A percentile compares a stretch with the other conserved stretches of the same genome.
phyloP scores from a whole-genome alignment of 2,888 invertebrate species.

The Acleris laterana region DNA sequence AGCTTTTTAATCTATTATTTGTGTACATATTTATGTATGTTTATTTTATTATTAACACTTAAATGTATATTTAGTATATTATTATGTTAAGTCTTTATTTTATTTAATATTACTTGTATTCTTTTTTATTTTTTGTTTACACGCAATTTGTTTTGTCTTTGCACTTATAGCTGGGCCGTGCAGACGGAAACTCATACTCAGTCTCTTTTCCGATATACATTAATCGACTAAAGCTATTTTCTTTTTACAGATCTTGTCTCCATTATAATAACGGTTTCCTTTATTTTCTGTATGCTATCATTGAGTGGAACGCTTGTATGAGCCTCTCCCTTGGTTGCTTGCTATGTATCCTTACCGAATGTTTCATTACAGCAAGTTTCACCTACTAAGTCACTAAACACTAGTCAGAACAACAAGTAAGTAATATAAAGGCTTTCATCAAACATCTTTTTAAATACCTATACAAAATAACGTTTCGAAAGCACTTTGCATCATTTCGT shows the following conservation, averaged over 20 bases:
- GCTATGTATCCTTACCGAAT: conserved; percentile 66
- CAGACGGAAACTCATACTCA: background rate
- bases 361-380: conserved; percentile 83
- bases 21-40: background rate
- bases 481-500: conserved; percentile 4
- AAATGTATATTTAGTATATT: background rate
- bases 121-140: conserved; percentile 2
- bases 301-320: conserved; percentile 56
- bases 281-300: conserved; percentile 43
- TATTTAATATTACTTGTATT: conserved; percentile 9
- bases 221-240: conserved; percentile 27
- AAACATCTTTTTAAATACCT: conserved; percentile 12
- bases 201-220: conserved; percentile 18
- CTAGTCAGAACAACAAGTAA: conserved; percentile 77
- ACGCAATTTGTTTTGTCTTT: conserved; percentile 11
- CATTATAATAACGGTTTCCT: conserved; percentile 30
- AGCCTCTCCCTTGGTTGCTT: conserved; percentile 65
- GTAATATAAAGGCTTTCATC: conserved; percentile 51
- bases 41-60: background rate
- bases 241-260: conserved; percentile 32
- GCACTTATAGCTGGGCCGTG: conserved; percentile 15
- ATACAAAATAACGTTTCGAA: background rate
- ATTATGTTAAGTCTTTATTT: background rate
- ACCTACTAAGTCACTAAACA: conserved; percentile 83
- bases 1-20: conserved; percentile 38